phyloP scores from a whole-genome alignment of 2,797 vertebrate species.

The Schizopygopsis pylzovi region DNA sequence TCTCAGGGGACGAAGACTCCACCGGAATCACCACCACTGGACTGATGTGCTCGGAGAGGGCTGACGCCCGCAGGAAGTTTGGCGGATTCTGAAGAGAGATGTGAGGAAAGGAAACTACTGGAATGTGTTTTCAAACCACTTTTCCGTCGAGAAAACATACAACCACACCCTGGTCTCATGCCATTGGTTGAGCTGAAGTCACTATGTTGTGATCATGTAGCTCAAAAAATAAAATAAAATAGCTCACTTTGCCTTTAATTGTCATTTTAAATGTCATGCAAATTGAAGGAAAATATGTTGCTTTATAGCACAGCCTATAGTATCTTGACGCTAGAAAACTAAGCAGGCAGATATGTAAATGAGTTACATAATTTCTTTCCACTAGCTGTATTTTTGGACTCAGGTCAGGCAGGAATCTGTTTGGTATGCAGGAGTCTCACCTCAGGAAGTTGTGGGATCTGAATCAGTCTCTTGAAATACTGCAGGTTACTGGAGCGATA shows the following conservation, averaged over 20 bases:
- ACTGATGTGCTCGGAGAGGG: slow-evolving; percentile 96
- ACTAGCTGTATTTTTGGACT: slow-evolving; percentile 24
- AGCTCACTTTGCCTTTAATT: background rate
- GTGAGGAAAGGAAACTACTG: background rate
- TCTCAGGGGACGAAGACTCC: slow-evolving; percentile 92
- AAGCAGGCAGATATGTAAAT: slow-evolving; percentile 23
- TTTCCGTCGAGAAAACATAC: background rate
- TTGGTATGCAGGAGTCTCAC: slow-evolving; percentile 73
- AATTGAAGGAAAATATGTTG: background rate
- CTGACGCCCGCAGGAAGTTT: slow-evolving; percentile 96
- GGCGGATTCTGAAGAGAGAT: slow-evolving; percentile 85
- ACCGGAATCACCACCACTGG: slow-evolving; percentile 95
- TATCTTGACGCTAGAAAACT: background rate
- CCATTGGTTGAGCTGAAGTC: background rate
- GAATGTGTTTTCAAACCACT: background rate
- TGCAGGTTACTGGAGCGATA: slow-evolving; percentile 98
- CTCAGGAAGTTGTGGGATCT: slow-evolving; percentile 98
- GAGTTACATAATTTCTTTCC: slow-evolving; percentile 30
- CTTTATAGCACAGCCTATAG: background rate
- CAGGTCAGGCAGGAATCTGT: slow-evolving; percentile 25
- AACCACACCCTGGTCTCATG: background rate
- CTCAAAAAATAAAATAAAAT: background rate
- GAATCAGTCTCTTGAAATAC: slow-evolving; percentile 97
- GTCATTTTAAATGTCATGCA: background rate
- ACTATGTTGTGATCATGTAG: background rate